A percentile compares a stretch with the other conserved stretches of the same genome.
Evolutionary conservation across 2,888 invertebrate species (phyloP).

Genomic region (Diloba caeruleocephala): DNA sequence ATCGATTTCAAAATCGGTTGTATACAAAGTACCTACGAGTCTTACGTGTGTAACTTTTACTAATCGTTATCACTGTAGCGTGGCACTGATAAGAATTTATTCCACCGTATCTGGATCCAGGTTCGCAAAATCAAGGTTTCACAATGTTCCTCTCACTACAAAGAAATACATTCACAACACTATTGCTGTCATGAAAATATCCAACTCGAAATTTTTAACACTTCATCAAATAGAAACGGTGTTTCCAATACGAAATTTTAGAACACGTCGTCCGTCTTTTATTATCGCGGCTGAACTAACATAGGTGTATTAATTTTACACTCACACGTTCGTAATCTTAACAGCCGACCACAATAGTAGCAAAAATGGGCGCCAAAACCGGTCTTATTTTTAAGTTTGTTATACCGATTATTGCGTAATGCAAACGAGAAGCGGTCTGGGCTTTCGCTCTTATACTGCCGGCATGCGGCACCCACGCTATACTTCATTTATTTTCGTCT

Average conservation of each 20-base stretch:
- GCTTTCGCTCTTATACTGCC: constrained; percentile 74
- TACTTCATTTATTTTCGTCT: constrained; percentile 78
- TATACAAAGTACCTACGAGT: constrained; percentile 29
- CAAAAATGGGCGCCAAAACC: constrained; percentile 76
- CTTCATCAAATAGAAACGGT: constrained; percentile 30
- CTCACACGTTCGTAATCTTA: constrained; percentile 70
- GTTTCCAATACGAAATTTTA: constrained; percentile 51
- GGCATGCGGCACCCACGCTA: constrained; percentile 66
- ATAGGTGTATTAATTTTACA: constrained; percentile 68
- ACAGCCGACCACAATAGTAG: constrained; percentile 70
- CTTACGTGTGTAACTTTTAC: constrained; percentile 55
- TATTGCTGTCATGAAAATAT: constrained; percentile 41
- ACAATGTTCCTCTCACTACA: constrained; percentile 10
- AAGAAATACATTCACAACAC: constrained; percentile 34
- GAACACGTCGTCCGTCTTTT: constrained; percentile 75
- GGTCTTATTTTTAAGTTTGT: constrained; percentile 69
- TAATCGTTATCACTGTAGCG: constrained; percentile 58
- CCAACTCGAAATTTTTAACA: constrained; percentile 29
- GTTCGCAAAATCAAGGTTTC: constrained; percentile 3
- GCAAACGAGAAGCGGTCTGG: constrained; percentile 59
- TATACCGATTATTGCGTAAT: constrained; percentile 68
- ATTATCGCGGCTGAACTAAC: constrained; percentile 80
- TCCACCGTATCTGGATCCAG: constrained; percentile 18
- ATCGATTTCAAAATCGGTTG: constrained; percentile 61
- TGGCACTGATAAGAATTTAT: constrained; percentile 48